A percentile compares a stretch with the other conserved stretches of the same genome.
phyloP scores from a whole-genome alignment of 1,140 invertebrate genomes.

The Cotesia glomerata region DNA sequence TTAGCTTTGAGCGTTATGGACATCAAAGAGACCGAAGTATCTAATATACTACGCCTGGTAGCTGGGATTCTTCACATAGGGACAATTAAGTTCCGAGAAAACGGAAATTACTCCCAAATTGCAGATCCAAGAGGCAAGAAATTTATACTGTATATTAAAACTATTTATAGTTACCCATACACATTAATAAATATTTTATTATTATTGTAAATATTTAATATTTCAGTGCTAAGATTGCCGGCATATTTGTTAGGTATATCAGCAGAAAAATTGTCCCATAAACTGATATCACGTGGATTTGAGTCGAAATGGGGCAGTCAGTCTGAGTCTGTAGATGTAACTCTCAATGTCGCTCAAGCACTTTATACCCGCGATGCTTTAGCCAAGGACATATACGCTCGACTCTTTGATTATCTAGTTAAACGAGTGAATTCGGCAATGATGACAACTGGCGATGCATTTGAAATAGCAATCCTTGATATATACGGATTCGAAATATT shows the following conservation, averaged over 20 bases:
- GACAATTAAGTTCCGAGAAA: constrained; percentile 71
- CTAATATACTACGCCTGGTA: constrained; percentile 69
- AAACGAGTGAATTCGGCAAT: constrained; percentile 72
- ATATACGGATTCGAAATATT: constrained; percentile 82
- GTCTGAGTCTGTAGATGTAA: constrained; percentile 74
- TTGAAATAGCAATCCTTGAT: constrained; percentile 69
- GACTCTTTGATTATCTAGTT: constrained; percentile 76
- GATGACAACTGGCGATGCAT: constrained; percentile 63
- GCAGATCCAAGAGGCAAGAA: constrained; percentile 68
- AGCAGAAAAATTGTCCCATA: constrained; percentile 66
- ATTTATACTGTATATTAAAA: background rate
- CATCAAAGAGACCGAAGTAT: constrained; percentile 65
- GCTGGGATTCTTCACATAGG: constrained; percentile 76
- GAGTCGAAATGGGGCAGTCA: constrained; percentile 79
- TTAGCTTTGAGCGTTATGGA: constrained; percentile 76
- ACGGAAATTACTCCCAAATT: constrained; percentile 72
- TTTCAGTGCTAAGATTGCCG: constrained; percentile 72
- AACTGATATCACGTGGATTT: constrained; percentile 72
- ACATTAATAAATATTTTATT: background rate
- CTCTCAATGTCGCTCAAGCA: constrained; percentile 72
- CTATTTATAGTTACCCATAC: background rate
- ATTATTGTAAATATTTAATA: constrained; percentile 14
- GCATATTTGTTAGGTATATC: constrained; percentile 72
- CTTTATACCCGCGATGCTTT: constrained; percentile 73
- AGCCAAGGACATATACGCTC: constrained; percentile 73